Percentiles rank a stretch among this genome's conserved stretches.
Evolutionary conservation across 2,113 vertebrate genomes (phyloP).

Genomic region (Sinocyclocheilus anophthalmus): DNA sequence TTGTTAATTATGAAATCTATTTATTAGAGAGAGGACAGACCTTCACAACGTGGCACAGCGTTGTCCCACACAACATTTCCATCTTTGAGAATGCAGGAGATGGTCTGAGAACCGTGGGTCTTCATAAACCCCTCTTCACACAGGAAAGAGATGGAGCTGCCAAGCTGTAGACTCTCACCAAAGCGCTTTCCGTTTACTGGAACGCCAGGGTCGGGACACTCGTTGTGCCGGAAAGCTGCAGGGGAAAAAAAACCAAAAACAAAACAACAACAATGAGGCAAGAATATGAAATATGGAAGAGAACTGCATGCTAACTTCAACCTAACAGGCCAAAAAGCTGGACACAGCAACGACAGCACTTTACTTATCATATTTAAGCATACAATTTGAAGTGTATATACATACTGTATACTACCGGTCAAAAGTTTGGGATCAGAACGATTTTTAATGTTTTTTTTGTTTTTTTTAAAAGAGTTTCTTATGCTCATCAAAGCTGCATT

Average conservation of each 20-base stretch:
- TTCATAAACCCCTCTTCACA: slow-evolving; percentile 95
- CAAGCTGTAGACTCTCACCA: slow-evolving; percentile 93
- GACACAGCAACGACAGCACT: background rate
- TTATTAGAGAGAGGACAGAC: slow-evolving; percentile 64
- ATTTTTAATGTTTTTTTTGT: too few species aligned
- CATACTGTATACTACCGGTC: too few species aligned
- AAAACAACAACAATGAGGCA: background rate
- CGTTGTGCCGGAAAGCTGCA: slow-evolving; percentile 92
- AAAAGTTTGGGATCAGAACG: too few species aligned
- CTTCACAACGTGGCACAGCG: slow-evolving; percentile 92
- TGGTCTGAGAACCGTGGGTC: slow-evolving; percentile 91
- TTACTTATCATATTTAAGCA: background rate
- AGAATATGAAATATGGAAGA: background rate
- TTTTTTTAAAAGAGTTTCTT: too few species aligned
- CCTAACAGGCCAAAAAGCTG: background rate
- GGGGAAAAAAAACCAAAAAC: background rate
- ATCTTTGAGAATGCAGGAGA: slow-evolving; percentile 95
- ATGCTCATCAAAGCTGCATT: too few species aligned
- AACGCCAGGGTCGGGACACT: slow-evolving; percentile 93
- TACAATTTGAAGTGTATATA: too few species aligned
- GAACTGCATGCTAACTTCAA: background rate
- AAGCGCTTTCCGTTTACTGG: slow-evolving; percentile 96
- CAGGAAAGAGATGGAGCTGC: slow-evolving; percentile 95
- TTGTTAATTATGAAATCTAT: background rate
- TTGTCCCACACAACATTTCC: slow-evolving; percentile 97